Evolutionary conservation across 1,140 invertebrate species (phyloP).

Genomic region (Leptoteleia sp.): DNA sequence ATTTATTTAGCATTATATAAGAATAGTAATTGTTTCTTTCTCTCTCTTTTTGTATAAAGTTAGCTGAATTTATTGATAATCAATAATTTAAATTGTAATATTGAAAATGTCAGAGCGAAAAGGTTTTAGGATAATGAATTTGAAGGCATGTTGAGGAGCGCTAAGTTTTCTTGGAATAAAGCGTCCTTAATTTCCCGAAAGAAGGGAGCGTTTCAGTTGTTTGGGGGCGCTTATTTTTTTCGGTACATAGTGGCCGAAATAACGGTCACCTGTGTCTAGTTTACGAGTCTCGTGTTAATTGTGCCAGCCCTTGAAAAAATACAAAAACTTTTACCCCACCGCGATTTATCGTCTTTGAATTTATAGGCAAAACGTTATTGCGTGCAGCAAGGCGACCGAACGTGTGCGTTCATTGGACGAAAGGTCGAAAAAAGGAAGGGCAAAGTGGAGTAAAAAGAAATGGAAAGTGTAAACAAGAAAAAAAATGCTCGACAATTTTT

Average conservation of each 20-base stretch:
- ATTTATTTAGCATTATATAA: no score
- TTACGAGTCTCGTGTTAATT: constrained; percentile 73
- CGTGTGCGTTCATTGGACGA: constrained; percentile 49
- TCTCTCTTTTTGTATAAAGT: no score
- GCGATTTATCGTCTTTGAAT: constrained; percentile 70
- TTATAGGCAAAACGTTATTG: constrained; percentile 70
- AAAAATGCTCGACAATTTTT: constrained; percentile 31
- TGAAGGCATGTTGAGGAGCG: no score
- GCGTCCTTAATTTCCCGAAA: constrained; percentile 18
- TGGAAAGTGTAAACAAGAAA: constrained; percentile 21
- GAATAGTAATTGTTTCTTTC: no score
- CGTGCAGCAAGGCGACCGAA: constrained; percentile 53
- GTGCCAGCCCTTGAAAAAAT: constrained; percentile 63
- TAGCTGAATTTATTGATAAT: no score
- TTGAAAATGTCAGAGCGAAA: no score
- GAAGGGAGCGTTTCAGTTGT: constrained; percentile 23
- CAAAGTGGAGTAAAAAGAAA: constrained; percentile 11
- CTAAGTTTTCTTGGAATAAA: no score
- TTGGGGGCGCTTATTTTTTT: constrained; percentile 43
- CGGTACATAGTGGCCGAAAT: constrained; percentile 40
- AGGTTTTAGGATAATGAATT: no score
- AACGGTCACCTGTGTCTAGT: constrained; percentile 65
- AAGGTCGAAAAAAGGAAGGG: constrained; percentile 32
- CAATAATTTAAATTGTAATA: no score
- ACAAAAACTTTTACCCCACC: constrained; percentile 41